A percentile compares a stretch with the other conserved stretches of the same genome.
Conservation (phyloP, 2,113 vertebrate genomes). For the Gobiocypris rarus region DNA sequence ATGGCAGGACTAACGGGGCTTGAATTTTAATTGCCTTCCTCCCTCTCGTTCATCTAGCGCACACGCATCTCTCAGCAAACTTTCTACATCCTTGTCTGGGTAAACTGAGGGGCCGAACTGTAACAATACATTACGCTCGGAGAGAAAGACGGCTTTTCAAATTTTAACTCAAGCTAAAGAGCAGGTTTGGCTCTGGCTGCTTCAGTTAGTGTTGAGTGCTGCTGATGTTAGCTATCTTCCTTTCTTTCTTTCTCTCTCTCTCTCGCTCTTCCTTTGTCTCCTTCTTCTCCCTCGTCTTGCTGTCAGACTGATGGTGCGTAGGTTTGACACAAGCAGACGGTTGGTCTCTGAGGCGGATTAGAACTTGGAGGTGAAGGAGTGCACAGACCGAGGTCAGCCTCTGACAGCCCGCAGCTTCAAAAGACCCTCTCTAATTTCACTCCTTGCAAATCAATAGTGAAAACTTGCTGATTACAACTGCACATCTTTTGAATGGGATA, state of each 20-base stretch:
- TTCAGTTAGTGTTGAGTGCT: not conserved
- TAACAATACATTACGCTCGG: slow-evolving; percentile 65
- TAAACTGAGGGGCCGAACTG: slow-evolving; percentile 59
- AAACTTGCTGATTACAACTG: slow-evolving; percentile 33
- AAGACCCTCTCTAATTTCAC: slow-evolving; percentile 52
- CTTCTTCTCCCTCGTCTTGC: slow-evolving; percentile 11
- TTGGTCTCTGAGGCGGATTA: slow-evolving; percentile 49
- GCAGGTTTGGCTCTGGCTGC: slow-evolving; percentile 57
- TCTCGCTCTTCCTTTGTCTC: slow-evolving; percentile 29
- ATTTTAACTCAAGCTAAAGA: slow-evolving; percentile 71
- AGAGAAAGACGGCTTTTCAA: slow-evolving; percentile 69
- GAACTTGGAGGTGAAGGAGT: slow-evolving; percentile 50
- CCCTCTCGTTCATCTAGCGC: not conserved
- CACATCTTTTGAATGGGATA: slow-evolving; percentile 20
- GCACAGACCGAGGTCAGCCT: slow-evolving; percentile 50
- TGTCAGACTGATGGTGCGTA: slow-evolving; percentile 24
- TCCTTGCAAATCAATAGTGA: slow-evolving; percentile 52
- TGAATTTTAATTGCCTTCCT: slow-evolving; percentile 73
- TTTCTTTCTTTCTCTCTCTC: not conserved
- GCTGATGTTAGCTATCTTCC: slow-evolving; percentile 28
- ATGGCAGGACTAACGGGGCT: slow-evolving; percentile 63
- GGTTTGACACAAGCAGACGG: slow-evolving; percentile 40
- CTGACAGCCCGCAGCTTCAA: slow-evolving; percentile 50
- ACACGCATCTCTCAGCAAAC: slow-evolving; percentile 24
- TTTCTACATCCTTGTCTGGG: slow-evolving; percentile 63